Evolutionary conservation across 2,113 vertebrate species (phyloP).

Genomic region (Diglossa brunneiventris): DNA sequence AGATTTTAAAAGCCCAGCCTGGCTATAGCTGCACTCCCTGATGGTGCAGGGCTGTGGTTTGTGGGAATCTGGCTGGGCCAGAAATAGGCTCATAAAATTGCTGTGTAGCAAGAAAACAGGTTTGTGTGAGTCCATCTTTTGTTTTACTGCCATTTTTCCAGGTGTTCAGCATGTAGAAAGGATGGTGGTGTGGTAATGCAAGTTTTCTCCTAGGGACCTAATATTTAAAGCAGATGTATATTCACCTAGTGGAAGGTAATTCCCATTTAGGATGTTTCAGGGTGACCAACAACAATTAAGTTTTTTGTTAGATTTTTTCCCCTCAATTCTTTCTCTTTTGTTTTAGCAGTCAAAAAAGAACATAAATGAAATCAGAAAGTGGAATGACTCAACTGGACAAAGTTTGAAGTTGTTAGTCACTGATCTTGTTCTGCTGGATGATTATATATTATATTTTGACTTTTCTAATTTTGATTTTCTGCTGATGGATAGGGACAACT

Average conservation of each 20-base stretch:
- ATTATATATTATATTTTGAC: not conserved
- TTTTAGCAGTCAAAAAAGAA: not conserved
- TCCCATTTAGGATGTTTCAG: not conserved
- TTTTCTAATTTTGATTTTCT: not conserved
- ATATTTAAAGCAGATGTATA: not conserved
- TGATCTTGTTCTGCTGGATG: not conserved
- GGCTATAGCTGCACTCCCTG: not conserved
- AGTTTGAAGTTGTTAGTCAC: not conserved
- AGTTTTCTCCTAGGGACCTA: not conserved
- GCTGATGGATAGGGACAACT: not conserved
- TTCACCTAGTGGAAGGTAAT: not conserved
- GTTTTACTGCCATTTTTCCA: not conserved
- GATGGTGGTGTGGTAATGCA: not conserved
- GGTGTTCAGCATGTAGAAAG: not conserved
- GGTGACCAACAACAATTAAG: not conserved
- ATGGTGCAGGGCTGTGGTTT: not conserved
- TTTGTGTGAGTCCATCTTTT: not conserved
- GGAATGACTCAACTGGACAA: not conserved
- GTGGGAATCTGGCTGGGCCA: not conserved
- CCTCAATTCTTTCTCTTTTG: not conserved
- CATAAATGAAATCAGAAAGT: not conserved
- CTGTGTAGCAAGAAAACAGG: not conserved
- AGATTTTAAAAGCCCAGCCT: not conserved
- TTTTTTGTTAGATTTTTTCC: not conserved
- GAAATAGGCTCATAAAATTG: not conserved